phyloP scores from a whole-genome alignment of 2,113 vertebrate species.

The Gorsachius goisagi region DNA sequence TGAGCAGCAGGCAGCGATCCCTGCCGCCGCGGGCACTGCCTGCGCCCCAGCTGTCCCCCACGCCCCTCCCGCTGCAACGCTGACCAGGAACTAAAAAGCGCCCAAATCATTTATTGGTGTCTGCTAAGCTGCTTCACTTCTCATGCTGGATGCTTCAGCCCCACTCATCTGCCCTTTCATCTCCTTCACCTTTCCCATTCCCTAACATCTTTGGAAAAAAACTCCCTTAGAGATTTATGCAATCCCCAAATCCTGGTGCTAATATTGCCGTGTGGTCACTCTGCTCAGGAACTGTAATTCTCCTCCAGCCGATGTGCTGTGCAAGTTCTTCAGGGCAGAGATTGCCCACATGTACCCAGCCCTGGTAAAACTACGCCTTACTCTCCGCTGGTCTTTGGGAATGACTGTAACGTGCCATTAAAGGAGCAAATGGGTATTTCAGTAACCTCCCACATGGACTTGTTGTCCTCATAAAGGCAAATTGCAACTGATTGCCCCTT shows the following conservation, averaged over 20 bases:
- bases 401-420: not conserved
- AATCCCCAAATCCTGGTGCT: not conserved
- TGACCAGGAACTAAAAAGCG: not conserved
- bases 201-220: not conserved
- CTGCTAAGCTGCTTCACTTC: not conserved
- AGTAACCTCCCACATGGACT: not conserved
- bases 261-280: fast-evolving
- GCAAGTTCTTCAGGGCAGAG: not conserved
- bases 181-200: not conserved
- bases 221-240: not conserved
- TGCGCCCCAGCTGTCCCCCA: not conserved
- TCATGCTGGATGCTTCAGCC: not conserved
- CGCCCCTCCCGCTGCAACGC: not conserved
- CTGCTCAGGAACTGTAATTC: not conserved
- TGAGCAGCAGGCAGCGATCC: not conserved
- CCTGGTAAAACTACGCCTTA: not conserved
- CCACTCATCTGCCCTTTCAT: not conserved
- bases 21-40: fast-evolving
- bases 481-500: not conserved
- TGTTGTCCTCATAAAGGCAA: not conserved
- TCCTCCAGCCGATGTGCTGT: fast-evolving
- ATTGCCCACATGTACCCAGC: no score
- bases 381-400: not conserved
- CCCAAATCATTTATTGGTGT: not conserved
- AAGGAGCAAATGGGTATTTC: not conserved